phyloP scores from a whole-genome alignment of 2,113 vertebrate species.

The Tichodroma muraria region DNA sequence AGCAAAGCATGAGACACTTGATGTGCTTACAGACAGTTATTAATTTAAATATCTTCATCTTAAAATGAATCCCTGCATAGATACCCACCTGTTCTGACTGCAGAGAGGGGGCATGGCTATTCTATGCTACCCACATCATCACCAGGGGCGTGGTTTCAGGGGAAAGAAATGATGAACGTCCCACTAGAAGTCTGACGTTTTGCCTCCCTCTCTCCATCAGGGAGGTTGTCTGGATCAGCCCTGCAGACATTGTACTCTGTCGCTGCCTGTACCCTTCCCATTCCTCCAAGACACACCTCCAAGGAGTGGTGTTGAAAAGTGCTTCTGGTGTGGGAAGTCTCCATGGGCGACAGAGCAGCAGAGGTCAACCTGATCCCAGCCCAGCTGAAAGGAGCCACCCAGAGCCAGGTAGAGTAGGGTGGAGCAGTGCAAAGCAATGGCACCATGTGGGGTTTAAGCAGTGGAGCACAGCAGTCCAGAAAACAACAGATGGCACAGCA shows the following conservation, averaged over 20 bases:
- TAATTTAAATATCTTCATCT: background rate
- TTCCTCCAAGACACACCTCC: background rate
- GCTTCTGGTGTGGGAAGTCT: background rate
- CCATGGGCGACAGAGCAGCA: background rate
- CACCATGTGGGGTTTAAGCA: background rate
- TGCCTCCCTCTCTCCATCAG: background rate
- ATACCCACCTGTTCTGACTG: background rate
- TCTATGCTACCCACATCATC: background rate
- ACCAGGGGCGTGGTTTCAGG: fast-evolving
- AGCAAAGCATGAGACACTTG: background rate
- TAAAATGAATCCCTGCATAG: background rate
- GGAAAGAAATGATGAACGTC: background rate
- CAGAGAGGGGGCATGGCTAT: background rate
- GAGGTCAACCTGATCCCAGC: background rate
- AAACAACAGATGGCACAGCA: background rate
- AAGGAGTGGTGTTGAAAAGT: background rate
- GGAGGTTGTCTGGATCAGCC: fast-evolving
- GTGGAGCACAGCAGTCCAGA: fast-evolving
- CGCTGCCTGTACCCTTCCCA: background rate
- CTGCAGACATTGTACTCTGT: background rate
- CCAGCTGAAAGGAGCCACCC: background rate
- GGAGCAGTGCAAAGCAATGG: background rate
- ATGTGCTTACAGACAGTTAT: background rate
- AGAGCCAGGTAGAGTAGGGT: background rate
- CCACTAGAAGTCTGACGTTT: background rate